A percentile compares a stretch with the other conserved stretches of the same genome.
Evolutionary conservation across 2,797 vertebrate genomes (phyloP).

Genomic region (Tenualosa thibaudeaui): DNA sequence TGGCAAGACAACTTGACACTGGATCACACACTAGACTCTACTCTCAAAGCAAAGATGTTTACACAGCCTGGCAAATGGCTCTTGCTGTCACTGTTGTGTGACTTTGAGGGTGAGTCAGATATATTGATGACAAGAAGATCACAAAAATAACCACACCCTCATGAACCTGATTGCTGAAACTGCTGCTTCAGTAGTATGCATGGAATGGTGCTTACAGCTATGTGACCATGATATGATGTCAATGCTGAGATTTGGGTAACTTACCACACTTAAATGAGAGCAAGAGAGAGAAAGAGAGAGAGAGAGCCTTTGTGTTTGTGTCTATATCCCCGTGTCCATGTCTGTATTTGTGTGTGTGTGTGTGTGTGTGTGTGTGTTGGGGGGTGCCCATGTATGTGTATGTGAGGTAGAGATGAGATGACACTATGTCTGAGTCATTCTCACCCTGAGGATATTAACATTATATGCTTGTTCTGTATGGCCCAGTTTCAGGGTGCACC

Average conservation of each 20-base stretch:
- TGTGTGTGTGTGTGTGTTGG: background rate
- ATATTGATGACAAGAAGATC: background rate
- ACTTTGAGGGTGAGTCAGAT: background rate
- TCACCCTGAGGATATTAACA: background rate
- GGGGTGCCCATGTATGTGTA: no score
- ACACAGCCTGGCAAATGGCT: background rate
- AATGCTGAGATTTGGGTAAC: background rate
- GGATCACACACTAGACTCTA: background rate
- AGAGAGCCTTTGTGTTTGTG: no score
- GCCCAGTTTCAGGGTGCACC: slow-evolving; percentile 1
- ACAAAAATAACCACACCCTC: background rate
- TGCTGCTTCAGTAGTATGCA: background rate
- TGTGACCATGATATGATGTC: background rate
- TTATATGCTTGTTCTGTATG: background rate
- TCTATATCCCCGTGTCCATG: no score
- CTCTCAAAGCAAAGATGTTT: background rate
- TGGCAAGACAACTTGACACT: background rate
- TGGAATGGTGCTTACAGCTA: background rate
- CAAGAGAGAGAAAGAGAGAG: no score
- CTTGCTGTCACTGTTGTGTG: background rate
- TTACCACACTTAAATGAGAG: background rate
- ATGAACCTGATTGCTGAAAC: background rate
- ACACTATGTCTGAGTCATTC: background rate
- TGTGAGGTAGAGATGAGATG: background rate
- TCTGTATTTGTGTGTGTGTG: background rate